A percentile compares a stretch with the other conserved stretches of the same genome.
Evolutionary conservation across 2,113 vertebrate species (phyloP).

Genomic region (Tychaedon coryphoeus): DNA sequence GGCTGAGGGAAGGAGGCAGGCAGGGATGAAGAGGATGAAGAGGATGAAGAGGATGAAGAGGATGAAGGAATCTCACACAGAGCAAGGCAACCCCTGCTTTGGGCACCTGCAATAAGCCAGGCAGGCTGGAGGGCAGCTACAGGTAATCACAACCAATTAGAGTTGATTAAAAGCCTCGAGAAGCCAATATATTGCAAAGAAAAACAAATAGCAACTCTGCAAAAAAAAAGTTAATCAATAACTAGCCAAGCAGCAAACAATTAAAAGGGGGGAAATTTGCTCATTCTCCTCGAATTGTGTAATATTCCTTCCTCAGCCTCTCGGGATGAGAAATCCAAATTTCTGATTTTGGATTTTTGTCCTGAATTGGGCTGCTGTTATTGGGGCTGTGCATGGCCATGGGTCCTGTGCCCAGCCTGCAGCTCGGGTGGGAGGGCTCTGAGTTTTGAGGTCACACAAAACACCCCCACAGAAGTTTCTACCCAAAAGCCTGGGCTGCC

Average conservation of each 20-base stretch:
- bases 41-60: no score
- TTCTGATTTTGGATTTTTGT: background rate
- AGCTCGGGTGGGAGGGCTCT: background rate
- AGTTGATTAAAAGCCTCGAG: constrained; percentile 36
- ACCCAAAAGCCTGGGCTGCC: background rate
- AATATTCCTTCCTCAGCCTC: background rate
- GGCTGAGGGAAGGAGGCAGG: background rate
- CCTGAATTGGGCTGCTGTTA: rapidly evolving
- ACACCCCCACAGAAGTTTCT: background rate
- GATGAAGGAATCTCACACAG: rapidly evolving
- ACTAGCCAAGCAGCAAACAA: background rate
- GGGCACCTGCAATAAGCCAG: background rate
- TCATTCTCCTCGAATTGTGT: background rate
- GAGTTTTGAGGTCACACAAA: rapidly evolving
- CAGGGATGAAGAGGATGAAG: background rate
- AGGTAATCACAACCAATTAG: constrained; percentile 9
- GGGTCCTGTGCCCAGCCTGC: background rate
- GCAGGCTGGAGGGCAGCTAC: background rate
- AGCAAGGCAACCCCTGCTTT: background rate
- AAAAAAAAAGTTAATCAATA: constrained; percentile 22
- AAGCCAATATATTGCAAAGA: background rate
- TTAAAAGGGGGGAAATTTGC: background rate
- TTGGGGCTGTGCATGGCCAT: rapidly evolving
- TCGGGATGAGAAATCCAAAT: rapidly evolving
- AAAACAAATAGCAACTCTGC: constrained; percentile 17